A percentile compares a stretch with the other conserved stretches of the same genome.
Evolutionary conservation across 2,113 vertebrate genomes (phyloP).

Genomic region (Ctenomys sociabilis): DNA sequence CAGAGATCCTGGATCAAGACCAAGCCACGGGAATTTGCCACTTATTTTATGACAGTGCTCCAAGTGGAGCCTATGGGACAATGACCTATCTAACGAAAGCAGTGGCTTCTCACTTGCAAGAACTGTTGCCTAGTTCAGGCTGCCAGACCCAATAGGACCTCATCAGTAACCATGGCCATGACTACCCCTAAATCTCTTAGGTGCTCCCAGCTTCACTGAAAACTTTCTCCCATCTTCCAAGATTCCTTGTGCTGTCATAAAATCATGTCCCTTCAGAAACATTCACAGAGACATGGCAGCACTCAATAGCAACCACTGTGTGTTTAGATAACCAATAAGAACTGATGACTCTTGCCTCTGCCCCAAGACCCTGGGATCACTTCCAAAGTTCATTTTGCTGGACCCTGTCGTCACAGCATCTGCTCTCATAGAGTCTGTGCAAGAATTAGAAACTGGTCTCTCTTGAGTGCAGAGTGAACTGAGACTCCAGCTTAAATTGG

Average conservation of each 20-base stretch:
- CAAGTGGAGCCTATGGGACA: conserved; percentile 96
- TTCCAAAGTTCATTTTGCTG: conserved; percentile 18
- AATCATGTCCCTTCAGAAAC: conserved; percentile 22
- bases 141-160: conserved; percentile 92
- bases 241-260: neutral
- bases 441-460: conserved; percentile 60
- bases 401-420: conserved; percentile 44
- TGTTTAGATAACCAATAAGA: neutral
- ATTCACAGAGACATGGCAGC: neutral
- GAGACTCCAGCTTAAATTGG: conserved; percentile 61
- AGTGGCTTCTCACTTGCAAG: conserved; percentile 91
- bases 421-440: conserved; percentile 49
- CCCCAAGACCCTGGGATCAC: neutral
- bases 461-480: conserved; percentile 49
- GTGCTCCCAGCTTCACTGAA: neutral
- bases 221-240: neutral
- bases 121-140: conserved; percentile 94
- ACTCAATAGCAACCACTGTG: neutral
- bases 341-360: neutral
- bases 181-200: neutral
- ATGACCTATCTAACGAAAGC: conserved; percentile 99
- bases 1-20: conserved; percentile 93
- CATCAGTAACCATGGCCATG: neutral
- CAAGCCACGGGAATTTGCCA: conserved; percentile 94
- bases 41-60: conserved; percentile 98